Base-by-base conservation (phyloP, 2,797 vertebrate species). In the Phataginus tricuspis region DNA sequence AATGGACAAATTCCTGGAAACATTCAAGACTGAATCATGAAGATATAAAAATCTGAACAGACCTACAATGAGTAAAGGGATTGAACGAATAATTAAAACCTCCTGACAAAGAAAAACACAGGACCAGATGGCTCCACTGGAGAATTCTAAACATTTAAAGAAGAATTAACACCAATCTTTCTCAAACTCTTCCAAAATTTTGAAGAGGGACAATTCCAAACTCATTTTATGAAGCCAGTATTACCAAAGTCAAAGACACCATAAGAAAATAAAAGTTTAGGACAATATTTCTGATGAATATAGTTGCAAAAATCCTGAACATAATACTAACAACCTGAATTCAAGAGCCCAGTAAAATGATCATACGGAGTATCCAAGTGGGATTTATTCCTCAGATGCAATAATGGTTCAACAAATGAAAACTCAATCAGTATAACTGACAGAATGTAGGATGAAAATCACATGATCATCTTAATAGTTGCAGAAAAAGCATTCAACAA, bases 71-170 rank as follows among this genome's bases (percentile, higher is more conserved):
- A 63, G 14, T 42, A 83, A 94, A 18, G 37, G 57, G 18, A 91
- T 4, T 91, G 34, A 86, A 63, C 69, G 42, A 53, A 39, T 61
- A 82, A 82, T 37, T 51, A 75, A 90, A 86, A 37, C 16, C 42
- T 75, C 53, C 42, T 42, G 6, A 31, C 11, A 90, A 94, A 82
- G 75, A 64, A 86, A 93, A 79, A 12, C 25, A 6, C 14, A 51
- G 39, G 39, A 85, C 53, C 79, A 89, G 37, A 64, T 39, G 61
- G 72, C 16, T 79, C 90, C 27, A 45, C 34, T 68, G 31, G 64
- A 86, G 27, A 90, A 80, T 86, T 64, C 42, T 90, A 86, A 90
- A 68, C n/a, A 80, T 86, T 80, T 93, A 39, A 90, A 86, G 71
- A 95, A 85, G 51, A 90, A 78, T 49, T 51, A 90, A 90, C 21